A percentile compares a stretch with the other conserved stretches of the same genome.
Evolutionary conservation across 2,888 invertebrate genomes (phyloP).

Genomic region (Macaria notata): DNA sequence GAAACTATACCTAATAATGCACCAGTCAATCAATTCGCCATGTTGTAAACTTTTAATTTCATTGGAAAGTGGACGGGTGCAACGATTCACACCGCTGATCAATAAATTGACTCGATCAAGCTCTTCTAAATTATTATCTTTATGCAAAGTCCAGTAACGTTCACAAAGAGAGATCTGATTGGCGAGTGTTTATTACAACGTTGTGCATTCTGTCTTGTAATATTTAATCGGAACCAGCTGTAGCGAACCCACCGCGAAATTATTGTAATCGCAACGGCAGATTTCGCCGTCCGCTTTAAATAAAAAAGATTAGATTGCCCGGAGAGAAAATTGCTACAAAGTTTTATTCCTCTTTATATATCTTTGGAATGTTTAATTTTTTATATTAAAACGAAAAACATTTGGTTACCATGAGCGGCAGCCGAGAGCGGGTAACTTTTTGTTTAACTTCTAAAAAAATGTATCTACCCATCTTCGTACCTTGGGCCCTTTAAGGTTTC

Average conservation of each 20-base stretch:
- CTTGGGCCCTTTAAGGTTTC: too few species aligned
- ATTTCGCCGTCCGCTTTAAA: slow-evolving; percentile 31
- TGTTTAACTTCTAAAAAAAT: slow-evolving; percentile 6
- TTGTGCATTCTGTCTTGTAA: slow-evolving; percentile 25
- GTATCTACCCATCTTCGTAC: not conserved
- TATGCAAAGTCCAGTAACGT: slow-evolving; percentile 6
- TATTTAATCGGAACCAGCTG: slow-evolving; percentile 32
- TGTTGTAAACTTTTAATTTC: too few species aligned
- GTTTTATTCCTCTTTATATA: slow-evolving; percentile 34
- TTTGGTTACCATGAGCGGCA: slow-evolving; percentile 19
- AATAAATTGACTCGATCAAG: not conserved
- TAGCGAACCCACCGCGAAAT: slow-evolving; percentile 33
- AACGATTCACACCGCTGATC: not conserved
- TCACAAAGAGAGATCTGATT: slow-evolving; percentile 10
- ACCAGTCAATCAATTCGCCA: too few species aligned
- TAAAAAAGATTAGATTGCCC: slow-evolving; percentile 34
- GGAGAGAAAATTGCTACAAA: slow-evolving; percentile 30
- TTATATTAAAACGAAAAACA: slow-evolving; percentile 24
- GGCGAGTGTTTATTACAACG: slow-evolving; percentile 19
- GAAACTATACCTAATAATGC: too few species aligned
- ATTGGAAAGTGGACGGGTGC: too few species aligned
- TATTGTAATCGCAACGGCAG: slow-evolving; percentile 31
- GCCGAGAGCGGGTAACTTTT: slow-evolving; percentile 16
- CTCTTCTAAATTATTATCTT: slow-evolving; percentile 2
- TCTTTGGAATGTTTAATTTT: slow-evolving; percentile 32